phyloP scores from a whole-genome alignment of 2,113 vertebrate species.

The Myiozetetes cayanensis region DNA sequence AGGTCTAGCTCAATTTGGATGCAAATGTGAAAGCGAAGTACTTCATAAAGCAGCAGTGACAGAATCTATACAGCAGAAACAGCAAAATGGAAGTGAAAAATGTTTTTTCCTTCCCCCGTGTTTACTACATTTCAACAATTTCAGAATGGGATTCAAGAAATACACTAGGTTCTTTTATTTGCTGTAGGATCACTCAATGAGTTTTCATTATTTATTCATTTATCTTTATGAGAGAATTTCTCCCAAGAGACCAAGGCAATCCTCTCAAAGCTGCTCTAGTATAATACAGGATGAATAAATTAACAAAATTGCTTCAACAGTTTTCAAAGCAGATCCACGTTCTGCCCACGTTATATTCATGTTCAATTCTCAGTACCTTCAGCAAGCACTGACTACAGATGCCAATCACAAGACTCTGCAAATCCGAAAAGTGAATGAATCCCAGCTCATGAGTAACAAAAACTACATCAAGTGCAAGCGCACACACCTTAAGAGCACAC shows the following conservation, averaged over 20 bases:
- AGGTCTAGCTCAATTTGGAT: not conserved
- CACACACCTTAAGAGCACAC: not conserved
- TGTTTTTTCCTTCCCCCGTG: not conserved
- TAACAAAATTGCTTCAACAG: not conserved
- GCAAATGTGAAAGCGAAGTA: not conserved
- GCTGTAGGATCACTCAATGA: not conserved
- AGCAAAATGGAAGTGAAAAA: not conserved
- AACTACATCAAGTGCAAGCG: not conserved
- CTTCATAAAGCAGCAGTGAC: not conserved
- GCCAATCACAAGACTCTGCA: not conserved
- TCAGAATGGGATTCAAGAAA: not conserved
- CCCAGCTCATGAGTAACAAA: not conserved
- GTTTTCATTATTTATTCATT: constrained; percentile 23
- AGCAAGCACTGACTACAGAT: not conserved
- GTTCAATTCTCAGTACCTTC: not conserved
- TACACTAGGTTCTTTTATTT: not conserved
- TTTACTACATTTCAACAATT: not conserved
- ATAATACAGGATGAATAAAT: constrained; percentile 5
- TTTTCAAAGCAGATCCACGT: not conserved
- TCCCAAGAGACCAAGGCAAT: not conserved
- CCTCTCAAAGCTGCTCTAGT: not conserved
- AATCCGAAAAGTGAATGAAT: not conserved
- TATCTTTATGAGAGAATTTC: not conserved
- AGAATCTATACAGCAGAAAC: not conserved
- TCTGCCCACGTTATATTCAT: not conserved